Evolutionary conservation across 2,113 vertebrate genomes (phyloP).

Genomic region (mouse (Mus musculus)): GRCm39 chr2:136124501-136125000

Average conservation of each 20-base stretch:
- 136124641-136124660: neutral
- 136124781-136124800: neutral
- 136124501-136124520: too few species aligned
- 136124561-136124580: slow-evolving; percentile 44
- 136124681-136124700: neutral
- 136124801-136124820: neutral
- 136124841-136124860: neutral
- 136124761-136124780: slow-evolving; percentile 66
- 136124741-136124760: neutral
- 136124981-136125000: slow-evolving; percentile 9
- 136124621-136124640: slow-evolving; percentile 46
- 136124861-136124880: slow-evolving; percentile 2
- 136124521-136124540: neutral
- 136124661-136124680: slow-evolving; percentile 55
- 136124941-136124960: neutral
- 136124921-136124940: neutral
- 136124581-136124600: slow-evolving; percentile 3
- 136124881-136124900: neutral
- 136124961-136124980: neutral
- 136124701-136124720: slow-evolving; percentile 30
- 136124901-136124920: neutral
- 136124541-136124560: slow-evolving; percentile 16
- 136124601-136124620: slow-evolving; percentile 54
- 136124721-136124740: slow-evolving; percentile 27
- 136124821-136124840: neutral